phyloP scores from a whole-genome alignment of 2,888 invertebrate species.

The Lasioglossum pauxillum region DNA sequence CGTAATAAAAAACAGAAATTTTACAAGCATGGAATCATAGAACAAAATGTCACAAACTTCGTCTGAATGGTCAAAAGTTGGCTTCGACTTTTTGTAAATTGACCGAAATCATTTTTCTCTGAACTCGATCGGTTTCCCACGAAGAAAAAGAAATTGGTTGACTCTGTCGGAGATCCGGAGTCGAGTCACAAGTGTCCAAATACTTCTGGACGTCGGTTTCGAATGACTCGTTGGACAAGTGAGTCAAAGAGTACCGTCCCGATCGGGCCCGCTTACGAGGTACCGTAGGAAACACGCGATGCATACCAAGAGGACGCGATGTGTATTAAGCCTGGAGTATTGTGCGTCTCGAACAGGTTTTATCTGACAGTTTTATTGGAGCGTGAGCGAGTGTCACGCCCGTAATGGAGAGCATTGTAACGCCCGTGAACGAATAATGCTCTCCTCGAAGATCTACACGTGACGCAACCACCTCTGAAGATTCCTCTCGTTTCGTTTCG shows the following conservation, averaged over 20 bases:
- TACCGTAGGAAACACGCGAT: slow-evolving; percentile 50
- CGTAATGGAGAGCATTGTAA: slow-evolving; percentile 75
- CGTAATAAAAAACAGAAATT: too few species aligned
- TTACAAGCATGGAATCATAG: too few species aligned
- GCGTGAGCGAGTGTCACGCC: slow-evolving; percentile 74
- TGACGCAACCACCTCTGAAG: slow-evolving; percentile 65
- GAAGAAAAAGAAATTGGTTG: neutral
- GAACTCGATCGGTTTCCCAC: too few species aligned
- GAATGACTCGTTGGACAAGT: neutral
- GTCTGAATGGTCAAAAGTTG: too few species aligned
- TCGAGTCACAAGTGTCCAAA: slow-evolving; percentile 1
- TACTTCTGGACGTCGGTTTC: neutral
- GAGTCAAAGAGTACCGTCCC: slow-evolving; percentile 8
- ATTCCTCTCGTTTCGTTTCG: slow-evolving; percentile 59
- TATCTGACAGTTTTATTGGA: slow-evolving; percentile 72
- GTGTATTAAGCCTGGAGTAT: slow-evolving; percentile 67
- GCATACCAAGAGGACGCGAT: slow-evolving; percentile 58
- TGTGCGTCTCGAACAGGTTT: slow-evolving; percentile 69
- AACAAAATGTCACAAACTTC: too few species aligned
- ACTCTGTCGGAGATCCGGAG: neutral
- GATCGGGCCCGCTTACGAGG: slow-evolving; percentile 46
- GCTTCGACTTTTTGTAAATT: too few species aligned
- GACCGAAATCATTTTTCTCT: too few species aligned
- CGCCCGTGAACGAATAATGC: slow-evolving; percentile 65
- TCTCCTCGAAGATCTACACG: slow-evolving; percentile 66